A percentile compares a stretch with the other conserved stretches of the same genome.
Conservation (phyloP, 2,113 vertebrate genomes). For the Tichodroma muraria region DNA sequence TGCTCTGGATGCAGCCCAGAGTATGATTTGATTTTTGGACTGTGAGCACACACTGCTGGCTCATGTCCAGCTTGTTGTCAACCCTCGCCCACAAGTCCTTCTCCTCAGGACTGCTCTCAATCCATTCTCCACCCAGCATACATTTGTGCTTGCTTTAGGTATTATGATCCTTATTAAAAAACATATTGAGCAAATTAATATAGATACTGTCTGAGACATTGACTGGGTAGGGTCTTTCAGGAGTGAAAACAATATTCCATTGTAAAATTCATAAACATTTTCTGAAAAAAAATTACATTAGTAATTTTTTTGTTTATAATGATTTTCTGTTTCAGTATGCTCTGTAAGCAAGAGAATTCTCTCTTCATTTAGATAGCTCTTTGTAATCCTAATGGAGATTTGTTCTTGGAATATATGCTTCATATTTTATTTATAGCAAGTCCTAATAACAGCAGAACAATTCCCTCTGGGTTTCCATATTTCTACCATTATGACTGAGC, state of each 20-base stretch:
- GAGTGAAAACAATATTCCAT: neutral
- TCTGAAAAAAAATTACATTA: neutral
- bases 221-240: neutral
- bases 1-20: neutral
- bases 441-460: conserved; percentile 50
- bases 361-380: conserved; percentile 35
- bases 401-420: conserved; percentile 58
- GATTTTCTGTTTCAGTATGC: neutral
- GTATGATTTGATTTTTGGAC: neutral
- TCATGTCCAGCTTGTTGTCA: neutral
- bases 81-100: neutral
- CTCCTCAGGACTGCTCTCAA: neutral
- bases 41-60: neutral
- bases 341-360: conserved; percentile 26
- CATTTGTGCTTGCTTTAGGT: neutral
- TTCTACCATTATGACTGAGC: conserved; percentile 20
- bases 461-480: conserved; percentile 39
- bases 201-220: neutral
- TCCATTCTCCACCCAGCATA: neutral
- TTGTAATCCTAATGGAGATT: conserved; percentile 53
- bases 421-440: conserved; percentile 63
- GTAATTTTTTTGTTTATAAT: neutral
- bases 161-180: neutral
- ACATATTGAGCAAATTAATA: neutral
- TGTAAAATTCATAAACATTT: neutral